Conservation (phyloP, 2,888 invertebrate genomes). For the Beris morrisii region DNA sequence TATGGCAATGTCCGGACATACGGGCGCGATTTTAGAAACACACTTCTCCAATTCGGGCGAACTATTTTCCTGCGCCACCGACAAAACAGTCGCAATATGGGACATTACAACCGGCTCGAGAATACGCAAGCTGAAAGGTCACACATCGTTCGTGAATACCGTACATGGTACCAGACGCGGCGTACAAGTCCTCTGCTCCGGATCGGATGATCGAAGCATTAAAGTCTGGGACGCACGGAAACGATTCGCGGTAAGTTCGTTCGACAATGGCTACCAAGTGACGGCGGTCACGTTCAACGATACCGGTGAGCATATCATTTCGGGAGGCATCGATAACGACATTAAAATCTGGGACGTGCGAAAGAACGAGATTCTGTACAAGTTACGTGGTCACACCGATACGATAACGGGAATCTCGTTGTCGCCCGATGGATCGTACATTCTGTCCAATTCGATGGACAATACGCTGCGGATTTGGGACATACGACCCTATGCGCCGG, state of each 20-base stretch:
- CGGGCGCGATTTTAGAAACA: constrained; percentile 92
- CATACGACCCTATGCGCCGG: constrained; percentile 90
- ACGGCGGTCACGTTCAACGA: constrained; percentile 93
- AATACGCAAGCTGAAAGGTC: constrained; percentile 87
- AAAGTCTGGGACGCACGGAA: constrained; percentile 92
- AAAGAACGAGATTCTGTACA: constrained; percentile 80
- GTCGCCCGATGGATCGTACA: constrained; percentile 83
- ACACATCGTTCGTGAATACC: constrained; percentile 74
- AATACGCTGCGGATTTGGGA: constrained; percentile 96
- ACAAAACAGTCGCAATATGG: constrained; percentile 94
- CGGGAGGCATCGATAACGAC: constrained; percentile 95
- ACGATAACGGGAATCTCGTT: constrained; percentile 89
- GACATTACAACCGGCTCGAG: constrained; percentile 87
- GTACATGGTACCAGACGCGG: constrained; percentile 75
- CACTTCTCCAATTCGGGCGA: constrained; percentile 83
- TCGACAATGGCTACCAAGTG: constrained; percentile 75
- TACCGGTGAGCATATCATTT: constrained; percentile 91
- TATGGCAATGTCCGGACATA: constrained; percentile 90
- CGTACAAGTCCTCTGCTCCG: constrained; percentile 87
- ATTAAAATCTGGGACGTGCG: constrained; percentile 97
- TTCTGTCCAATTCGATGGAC: constrained; percentile 97
- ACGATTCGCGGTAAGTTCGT: constrained; percentile 72
- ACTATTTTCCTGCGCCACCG: constrained; percentile 91
- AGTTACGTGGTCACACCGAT: constrained; percentile 91
- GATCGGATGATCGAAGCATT: constrained; percentile 92